Percentiles rank a stretch among this genome's conserved stretches.
Conservation (phyloP, 2,888 invertebrate species). For the Platycheirus rosarum region DNA sequence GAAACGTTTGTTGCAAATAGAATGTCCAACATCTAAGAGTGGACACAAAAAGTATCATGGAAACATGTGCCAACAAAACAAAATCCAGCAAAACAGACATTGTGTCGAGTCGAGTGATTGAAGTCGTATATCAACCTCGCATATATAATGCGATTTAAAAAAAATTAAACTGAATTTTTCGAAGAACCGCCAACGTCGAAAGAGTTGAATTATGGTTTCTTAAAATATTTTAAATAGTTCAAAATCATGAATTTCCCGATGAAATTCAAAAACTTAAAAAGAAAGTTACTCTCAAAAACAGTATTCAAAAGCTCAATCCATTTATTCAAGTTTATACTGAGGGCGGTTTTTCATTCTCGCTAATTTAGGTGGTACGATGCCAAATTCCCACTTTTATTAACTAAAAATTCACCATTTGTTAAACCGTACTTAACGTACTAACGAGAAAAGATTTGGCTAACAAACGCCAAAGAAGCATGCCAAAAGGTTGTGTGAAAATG, state of each 20-base stretch:
- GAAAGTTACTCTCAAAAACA: background rate
- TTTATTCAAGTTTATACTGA: too few relatives aligned
- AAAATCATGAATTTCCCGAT: too few relatives aligned
- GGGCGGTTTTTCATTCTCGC: too few relatives aligned
- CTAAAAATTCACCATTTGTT: background rate
- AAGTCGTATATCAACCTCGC: too few relatives aligned
- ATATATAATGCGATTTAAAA: background rate
- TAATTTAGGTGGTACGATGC: too few relatives aligned
- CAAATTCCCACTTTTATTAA: too few relatives aligned
- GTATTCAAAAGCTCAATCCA: conserved; percentile 8
- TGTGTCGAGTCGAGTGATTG: too few relatives aligned
- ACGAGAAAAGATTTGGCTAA: conserved; percentile 38
- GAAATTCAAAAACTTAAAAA: background rate
- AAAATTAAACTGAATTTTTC: conserved; percentile 1
- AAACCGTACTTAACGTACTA: too few relatives aligned
- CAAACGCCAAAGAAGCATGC: too few relatives aligned
- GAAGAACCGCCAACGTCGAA: conserved; percentile 7
- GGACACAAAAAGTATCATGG: too few relatives aligned
- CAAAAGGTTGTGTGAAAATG: too few relatives aligned
- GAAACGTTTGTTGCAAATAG: conserved; percentile 38
- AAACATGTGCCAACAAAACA: too few relatives aligned
- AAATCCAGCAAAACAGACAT: conserved; percentile 12
- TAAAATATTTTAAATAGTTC: conserved; percentile 1
- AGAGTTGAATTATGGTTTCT: conserved; percentile 1
- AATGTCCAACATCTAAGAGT: conserved; percentile 48